Evolutionary conservation across 1,140 invertebrate genomes (phyloP), one percentile per base, ranked within the genome.

Genomic region (Luehdorfia chinensis): DNA sequence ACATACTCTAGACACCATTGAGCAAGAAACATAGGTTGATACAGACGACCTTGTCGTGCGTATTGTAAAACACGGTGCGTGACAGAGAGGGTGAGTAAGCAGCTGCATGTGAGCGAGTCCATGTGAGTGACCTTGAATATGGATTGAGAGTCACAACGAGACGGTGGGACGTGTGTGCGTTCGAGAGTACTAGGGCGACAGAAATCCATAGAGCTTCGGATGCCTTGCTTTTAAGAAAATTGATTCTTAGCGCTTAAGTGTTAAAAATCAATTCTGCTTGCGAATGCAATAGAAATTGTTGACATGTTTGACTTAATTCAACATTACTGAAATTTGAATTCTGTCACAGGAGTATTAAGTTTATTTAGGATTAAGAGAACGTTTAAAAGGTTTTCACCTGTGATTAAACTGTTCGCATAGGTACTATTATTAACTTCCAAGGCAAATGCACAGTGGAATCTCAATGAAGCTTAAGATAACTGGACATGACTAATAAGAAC

Each of bases 151-250:
- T 18, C 25, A 43, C 39, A 61, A 61, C 56, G 50, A 65, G 59
- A 62, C 61, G 62, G 66, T 67, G 67, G 50, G 67, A 67, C 56
- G 67, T 75, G 70, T 77, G 72, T 69, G 69, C 59, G 66, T 67
- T 60, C 30, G 46, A 57, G 55, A 59, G 57, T 80, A 80, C 76
- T 48, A 80, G 72, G 74, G 37, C 34, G 41, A 46, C 66, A 79
- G 59, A 69, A 70, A 52, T 60, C 21, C 58, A 52, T 57, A 50
- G 37, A 55, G 59, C 44, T 39, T 39, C 14, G 30, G 18, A 11
- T 11, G 7, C 25, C 11, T 8, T 27, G 4, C 25, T 2, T 9
- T 8, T n/a, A 8, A 7, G 25, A 27, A 27, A 27, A 9, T n/a
- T 27, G 2, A 7, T 27, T 1, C 25, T 27, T 27, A n/a, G 11